Base-by-base conservation (phyloP, 2,888 invertebrate genomes). In the Conistra vaccinii region DNA sequence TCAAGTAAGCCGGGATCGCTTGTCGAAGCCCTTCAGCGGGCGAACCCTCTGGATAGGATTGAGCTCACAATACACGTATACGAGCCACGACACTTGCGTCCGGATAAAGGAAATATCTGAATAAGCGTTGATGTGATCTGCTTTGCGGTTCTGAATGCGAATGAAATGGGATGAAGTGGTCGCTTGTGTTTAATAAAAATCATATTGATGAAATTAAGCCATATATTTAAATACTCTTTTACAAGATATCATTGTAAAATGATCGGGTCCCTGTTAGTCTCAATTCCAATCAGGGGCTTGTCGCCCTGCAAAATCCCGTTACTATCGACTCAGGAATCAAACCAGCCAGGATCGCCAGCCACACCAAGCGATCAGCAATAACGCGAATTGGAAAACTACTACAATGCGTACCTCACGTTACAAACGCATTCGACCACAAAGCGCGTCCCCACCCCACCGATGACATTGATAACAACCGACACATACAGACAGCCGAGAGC, bases 1-100 rank as follows among this genome's bases (percentile, higher is more conserved):
- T 85, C 85, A 79, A 85, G 75, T 69, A 69, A 68, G 70, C 68
- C 66, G 71, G 69, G 73, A 85, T 85, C 83, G 85, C 71, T 85
- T 72, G 85, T 85, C 69, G 81, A 80, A 77, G 72, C 85, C 85
- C 82, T 81, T 76, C 74, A 69, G 58, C 51, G 58, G 42, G 67
- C 69, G 69, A 66, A 74, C 83, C 82, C 80, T 80, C 68, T 39
- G 79, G 62, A 29, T 67, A 61, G 67, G 48, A 78, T 85, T 70
- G 58, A 51, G 72, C 65, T 72, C 66, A 72, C 85, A 75, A 77
- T 73, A 79, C 80, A 79, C 85, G 74, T 82, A 85, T 76, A 75
- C 60, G 53, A 61, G 53, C 65, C 77, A 39, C 55, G 85, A 77
- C 83, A 78, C 83, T 82, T 70, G 55, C 62, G 69, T 23, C 32